phyloP scores from a whole-genome alignment of 2,113 vertebrate species.

The Amphiprion ocellaris region DNA sequence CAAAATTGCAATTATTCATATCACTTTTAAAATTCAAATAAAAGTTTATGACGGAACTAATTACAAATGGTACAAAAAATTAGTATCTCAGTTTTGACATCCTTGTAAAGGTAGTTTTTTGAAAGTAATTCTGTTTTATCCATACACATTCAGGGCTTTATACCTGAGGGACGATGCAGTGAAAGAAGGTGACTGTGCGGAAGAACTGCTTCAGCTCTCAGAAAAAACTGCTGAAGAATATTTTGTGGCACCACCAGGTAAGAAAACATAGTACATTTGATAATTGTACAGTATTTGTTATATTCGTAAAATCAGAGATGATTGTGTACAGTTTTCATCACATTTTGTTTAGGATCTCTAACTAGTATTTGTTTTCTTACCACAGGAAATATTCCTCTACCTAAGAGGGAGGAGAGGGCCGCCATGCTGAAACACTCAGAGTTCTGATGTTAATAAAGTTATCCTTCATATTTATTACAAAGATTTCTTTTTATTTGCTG shows the following conservation, averaged over 20 bases:
- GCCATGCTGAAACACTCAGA: slow-evolving; percentile 76
- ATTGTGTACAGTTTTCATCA: background rate
- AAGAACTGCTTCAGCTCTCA: slow-evolving; percentile 88
- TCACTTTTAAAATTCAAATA: no score
- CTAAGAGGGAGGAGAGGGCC: slow-evolving; percentile 82
- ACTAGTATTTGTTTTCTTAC: slow-evolving; percentile 15
- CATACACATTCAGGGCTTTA: slow-evolving; percentile 80
- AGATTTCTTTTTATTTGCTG: background rate
- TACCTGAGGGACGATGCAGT: slow-evolving; percentile 88
- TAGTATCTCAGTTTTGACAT: background rate
- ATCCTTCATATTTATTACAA: slow-evolving; percentile 4
- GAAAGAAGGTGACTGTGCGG: slow-evolving; percentile 87
- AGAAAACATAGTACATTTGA: background rate
- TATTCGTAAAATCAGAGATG: background rate
- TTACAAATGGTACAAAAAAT: background rate
- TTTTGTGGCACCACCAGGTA: slow-evolving; percentile 96
- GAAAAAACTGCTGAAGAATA: slow-evolving; percentile 90
- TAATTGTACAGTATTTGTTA: background rate
- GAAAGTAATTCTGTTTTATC: background rate
- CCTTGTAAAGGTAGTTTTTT: background rate
- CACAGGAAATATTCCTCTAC: slow-evolving; percentile 93
- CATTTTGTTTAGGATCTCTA: background rate
- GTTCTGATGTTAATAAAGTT: slow-evolving; percentile 49
- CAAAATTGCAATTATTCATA: no score
- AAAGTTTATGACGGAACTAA: no score